These are phyloP conservation scores for Leptinotarsa haldemani DNA, from an alignment of 2,888 invertebrate genomes.

Conservation along the genomic window DNA sequence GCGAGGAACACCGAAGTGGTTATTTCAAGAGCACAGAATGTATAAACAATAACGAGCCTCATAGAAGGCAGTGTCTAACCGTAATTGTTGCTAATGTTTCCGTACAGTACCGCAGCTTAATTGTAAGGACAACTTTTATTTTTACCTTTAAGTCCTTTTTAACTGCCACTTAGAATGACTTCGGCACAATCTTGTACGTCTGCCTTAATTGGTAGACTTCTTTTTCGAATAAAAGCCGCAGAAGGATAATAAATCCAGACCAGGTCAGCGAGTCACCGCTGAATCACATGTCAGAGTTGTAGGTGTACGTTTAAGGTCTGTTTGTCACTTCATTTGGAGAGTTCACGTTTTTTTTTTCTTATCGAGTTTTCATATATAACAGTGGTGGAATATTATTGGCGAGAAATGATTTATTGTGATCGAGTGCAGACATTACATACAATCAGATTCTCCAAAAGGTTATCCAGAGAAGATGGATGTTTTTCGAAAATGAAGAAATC, in stretches of 20 bases:
- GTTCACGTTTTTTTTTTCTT: neutral
- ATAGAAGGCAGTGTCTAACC: conserved; percentile 46
- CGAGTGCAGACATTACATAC: no score
- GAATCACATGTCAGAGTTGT: conserved; percentile 26
- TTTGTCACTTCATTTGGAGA: conserved; percentile 2
- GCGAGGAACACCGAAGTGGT: conserved; percentile 1
- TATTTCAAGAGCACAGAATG: conserved; percentile 45
- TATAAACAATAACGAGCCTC: conserved; percentile 50
- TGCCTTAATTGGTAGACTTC: conserved; percentile 46
- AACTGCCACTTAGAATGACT: conserved; percentile 39
- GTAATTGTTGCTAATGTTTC: conserved; percentile 53
- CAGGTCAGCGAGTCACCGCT: conserved; percentile 33
- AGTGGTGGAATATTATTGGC: no score
- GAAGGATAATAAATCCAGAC: conserved; percentile 40
- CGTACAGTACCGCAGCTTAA: conserved; percentile 48
- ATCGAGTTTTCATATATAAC: neutral
- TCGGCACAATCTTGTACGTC: conserved; percentile 41
- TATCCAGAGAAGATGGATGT: no score
- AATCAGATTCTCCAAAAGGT: no score
- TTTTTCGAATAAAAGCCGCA: conserved; percentile 38
- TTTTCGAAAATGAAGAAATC: no score
- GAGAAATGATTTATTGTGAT: no score
- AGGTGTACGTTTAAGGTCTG: neutral
- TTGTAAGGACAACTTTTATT: conserved; percentile 49
- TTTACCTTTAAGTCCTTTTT: conserved; percentile 46